phyloP scores from a whole-genome alignment of 2,113 vertebrate species.

The Zeus faber region DNA sequence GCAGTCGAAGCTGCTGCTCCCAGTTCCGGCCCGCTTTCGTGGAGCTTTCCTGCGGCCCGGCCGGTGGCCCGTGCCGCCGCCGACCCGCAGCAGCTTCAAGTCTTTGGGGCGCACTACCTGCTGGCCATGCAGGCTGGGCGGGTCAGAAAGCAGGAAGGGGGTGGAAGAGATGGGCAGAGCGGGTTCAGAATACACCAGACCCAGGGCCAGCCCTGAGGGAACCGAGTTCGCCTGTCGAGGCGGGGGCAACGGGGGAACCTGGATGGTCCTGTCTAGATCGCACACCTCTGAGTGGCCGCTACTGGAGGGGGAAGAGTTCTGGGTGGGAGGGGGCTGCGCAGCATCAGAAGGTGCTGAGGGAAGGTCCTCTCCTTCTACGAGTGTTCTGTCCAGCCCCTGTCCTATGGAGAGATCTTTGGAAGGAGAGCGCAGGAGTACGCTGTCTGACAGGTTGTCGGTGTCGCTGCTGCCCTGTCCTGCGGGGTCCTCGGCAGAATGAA shows the following conservation, averaged over 20 bases:
- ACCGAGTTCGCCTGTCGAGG: slow-evolving; percentile 76
- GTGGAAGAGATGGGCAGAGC: slow-evolving; percentile 68
- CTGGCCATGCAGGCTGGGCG: slow-evolving; percentile 68
- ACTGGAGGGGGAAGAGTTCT: slow-evolving; percentile 76
- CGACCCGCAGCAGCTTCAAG: slow-evolving; percentile 76
- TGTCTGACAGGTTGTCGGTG: slow-evolving; percentile 81
- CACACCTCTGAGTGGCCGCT: slow-evolving; percentile 72
- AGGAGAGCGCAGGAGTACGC: slow-evolving; percentile 76
- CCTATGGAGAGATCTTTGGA: slow-evolving; percentile 72
- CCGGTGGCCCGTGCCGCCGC: slow-evolving; percentile 65
- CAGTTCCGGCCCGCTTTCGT: slow-evolving; percentile 67
- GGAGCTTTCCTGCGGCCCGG: slow-evolving; percentile 78
- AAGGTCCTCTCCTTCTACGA: slow-evolving; percentile 76
- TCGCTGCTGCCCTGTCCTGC: slow-evolving; percentile 75
- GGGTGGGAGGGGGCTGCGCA: slow-evolving; percentile 57
- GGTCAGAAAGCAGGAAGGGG: slow-evolving; percentile 72
- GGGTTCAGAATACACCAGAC: slow-evolving; percentile 74
- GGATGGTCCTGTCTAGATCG: slow-evolving; percentile 55
- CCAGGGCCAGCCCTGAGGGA: slow-evolving; percentile 71
- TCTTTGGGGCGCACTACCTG: slow-evolving; percentile 88
- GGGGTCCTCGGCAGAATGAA: slow-evolving; percentile 34
- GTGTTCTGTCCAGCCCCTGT: slow-evolving; percentile 76
- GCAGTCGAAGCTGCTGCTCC: slow-evolving; percentile 79
- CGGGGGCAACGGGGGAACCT: slow-evolving; percentile 72
- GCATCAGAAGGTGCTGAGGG: slow-evolving; percentile 49